Conservation (phyloP, 2,888 invertebrate genomes). For the Clitarchus hookeri region DNA sequence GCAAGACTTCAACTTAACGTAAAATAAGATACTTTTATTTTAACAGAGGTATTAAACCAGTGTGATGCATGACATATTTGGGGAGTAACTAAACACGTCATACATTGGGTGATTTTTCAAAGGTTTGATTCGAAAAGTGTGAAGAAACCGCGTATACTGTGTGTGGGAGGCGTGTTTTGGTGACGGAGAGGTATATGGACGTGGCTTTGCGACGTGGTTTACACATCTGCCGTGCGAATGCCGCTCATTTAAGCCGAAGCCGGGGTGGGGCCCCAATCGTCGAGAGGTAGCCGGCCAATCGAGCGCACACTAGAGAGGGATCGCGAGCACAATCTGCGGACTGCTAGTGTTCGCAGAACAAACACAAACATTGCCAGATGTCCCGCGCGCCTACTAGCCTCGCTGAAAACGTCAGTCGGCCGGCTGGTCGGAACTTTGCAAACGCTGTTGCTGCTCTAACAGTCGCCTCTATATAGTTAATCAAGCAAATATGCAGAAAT, state of each 20-base stretch:
- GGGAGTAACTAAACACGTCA: too few relatives aligned
- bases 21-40: too few relatives aligned
- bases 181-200: background rate
- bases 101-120: too few relatives aligned
- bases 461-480: too few relatives aligned
- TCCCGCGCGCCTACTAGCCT: background rate
- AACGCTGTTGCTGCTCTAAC: too few relatives aligned
- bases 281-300: background rate
- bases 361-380: conserved; percentile 9
- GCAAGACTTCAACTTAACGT: too few relatives aligned
- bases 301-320: background rate
- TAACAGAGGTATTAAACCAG: too few relatives aligned
- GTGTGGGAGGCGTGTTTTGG: background rate
- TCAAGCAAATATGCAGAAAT: too few relatives aligned
- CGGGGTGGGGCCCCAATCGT: background rate
- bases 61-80: too few relatives aligned
- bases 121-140: too few relatives aligned
- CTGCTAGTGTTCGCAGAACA: background rate
- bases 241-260: background rate
- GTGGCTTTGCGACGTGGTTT: background rate
- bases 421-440: background rate
- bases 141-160: too few relatives aligned
- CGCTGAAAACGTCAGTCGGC: background rate
- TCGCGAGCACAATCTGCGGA: background rate
- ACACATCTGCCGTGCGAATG: background rate